Conservation (phyloP, 2,113 vertebrate genomes). For the Pseudorectes ferrugineus region DNA sequence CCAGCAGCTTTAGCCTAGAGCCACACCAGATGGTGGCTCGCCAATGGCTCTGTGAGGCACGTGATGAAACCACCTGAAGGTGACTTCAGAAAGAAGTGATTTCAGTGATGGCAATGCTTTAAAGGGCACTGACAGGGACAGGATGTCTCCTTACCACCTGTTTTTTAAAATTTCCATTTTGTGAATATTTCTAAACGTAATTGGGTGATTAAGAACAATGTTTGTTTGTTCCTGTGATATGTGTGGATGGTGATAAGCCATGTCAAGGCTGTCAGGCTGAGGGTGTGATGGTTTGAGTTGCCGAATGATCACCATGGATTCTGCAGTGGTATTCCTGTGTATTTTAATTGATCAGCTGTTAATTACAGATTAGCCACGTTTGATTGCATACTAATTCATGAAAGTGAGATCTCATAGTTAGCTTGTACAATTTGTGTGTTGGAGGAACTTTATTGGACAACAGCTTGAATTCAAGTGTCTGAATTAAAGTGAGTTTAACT, state of each 20-base stretch:
- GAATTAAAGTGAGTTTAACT: background rate
- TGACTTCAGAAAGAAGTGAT: background rate
- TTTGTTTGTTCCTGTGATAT: background rate
- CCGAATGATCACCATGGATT: background rate
- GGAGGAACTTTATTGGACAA: background rate
- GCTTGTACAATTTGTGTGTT: background rate
- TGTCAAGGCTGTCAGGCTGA: background rate
- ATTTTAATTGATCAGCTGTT: background rate
- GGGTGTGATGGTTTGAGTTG: background rate
- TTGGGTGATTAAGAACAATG: background rate
- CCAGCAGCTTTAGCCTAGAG: background rate
- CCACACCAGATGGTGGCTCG: background rate
- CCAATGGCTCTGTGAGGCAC: background rate
- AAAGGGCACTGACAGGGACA: background rate
- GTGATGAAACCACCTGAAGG: background rate
- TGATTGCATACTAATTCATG: background rate
- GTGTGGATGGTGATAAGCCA: background rate
- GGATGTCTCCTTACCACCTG: no score
- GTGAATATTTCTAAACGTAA: background rate
- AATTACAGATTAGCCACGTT: background rate
- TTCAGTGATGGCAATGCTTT: background rate
- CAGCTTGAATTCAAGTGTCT: background rate
- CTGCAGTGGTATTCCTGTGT: background rate
- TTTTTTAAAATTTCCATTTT: background rate
- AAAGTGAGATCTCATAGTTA: background rate